Conservation (phyloP, 2,113 vertebrate genomes). For the Elgaria multicarinata region DNA sequence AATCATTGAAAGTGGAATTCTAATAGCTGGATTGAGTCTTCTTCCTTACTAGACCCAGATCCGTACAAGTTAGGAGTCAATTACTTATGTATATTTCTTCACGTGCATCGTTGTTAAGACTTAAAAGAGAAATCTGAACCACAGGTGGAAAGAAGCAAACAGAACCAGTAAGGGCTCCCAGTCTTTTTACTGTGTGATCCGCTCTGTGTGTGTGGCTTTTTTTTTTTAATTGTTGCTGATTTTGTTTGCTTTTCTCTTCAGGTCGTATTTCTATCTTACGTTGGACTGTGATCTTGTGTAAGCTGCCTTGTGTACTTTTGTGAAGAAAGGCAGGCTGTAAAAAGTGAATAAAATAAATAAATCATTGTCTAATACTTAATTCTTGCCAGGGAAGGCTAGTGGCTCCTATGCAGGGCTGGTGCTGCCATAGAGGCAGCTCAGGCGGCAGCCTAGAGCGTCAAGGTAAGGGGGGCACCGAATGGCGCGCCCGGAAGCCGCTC, state of each 20-base stretch:
- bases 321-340: neutral
- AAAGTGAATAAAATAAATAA: too few relatives aligned
- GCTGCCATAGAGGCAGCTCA: too few relatives aligned
- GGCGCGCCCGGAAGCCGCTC: too few relatives aligned
- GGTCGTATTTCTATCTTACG: neutral
- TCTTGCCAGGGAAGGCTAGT: too few relatives aligned
- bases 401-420: too few relatives aligned
- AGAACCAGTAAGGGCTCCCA: too few relatives aligned
- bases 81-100: neutral
- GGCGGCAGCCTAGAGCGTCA: too few relatives aligned
- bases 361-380: too few relatives aligned
- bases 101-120: neutral
- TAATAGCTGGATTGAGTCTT: neutral
- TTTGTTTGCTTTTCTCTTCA: neutral
- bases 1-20: neutral
- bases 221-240: neutral
- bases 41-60: neutral
- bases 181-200: too few relatives aligned
- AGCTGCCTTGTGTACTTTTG: neutral
- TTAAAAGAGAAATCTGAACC: neutral
- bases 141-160: neutral
- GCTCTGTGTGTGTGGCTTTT: too few relatives aligned
- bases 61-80: neutral
- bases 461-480: too few relatives aligned
- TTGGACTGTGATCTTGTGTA: neutral